Base-by-base conservation (phyloP, 2,888 invertebrate species). In the Leucania comma region DNA sequence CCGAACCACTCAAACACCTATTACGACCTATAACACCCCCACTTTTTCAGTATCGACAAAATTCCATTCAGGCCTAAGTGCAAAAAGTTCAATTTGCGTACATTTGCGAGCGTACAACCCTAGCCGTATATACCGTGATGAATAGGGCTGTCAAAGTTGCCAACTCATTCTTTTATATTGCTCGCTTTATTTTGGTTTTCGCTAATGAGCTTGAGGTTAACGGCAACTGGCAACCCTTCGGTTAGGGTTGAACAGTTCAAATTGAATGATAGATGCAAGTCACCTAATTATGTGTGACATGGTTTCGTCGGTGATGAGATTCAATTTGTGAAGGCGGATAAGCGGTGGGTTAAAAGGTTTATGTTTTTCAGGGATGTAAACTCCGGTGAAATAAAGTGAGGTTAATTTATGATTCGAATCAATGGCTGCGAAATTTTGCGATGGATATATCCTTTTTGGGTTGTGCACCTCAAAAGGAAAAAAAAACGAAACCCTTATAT, bases 81-180 rank as follows among this genome's bases (percentile, higher is more conserved):
- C 76, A 82, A 82, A 76, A 68, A 81, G 79, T 85, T 83, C 84
- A 86, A 87, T 88, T 88, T 85, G 85, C 83, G 82, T 82, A 72
- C 48, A 74, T 72, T 74, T 74, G 35, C 9, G 26, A 1, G 60
- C 64, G 42, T 38, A 53, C 79, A 63, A 26, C 81, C 77, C 83
- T 66, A 63, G 63, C 66, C 68, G 66, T 56, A 65, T 77, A 68
- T 67, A 61, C n/a, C 65, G 50, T 90, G 91, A 92, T 91, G 90
- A 91, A 91, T 90, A 85, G 89, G 83, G 81, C 69, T 80, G 79
- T 76, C 80, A 88, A 90, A 91, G 81, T 77, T 89, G 94, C 89
- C 83, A 85, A 93, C 89, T 95, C 95, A 95, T 89, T 91, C 92
- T 92, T 94, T 94, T 95, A 93, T 93, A 95, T 95, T 94, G 93